Evolutionary conservation across 2,888 invertebrate genomes (phyloP), one percentile per base, ranked within the genome.

Genomic region (Leptothorax acervorum): DNA sequence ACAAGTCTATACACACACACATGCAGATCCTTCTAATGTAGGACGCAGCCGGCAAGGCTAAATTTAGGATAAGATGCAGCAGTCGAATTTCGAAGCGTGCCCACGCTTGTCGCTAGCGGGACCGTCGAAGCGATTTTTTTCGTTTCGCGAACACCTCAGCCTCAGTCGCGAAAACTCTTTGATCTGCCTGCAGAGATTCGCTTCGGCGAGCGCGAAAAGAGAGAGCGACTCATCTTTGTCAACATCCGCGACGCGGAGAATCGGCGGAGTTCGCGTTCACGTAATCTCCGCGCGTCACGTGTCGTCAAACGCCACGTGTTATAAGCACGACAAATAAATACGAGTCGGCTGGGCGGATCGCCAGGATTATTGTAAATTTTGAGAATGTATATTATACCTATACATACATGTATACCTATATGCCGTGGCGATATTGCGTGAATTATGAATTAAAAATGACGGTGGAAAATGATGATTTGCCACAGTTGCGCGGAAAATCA

Each of bases 21-120:
- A 79, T 78, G 86, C 82, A 74, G 88, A 88, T 88, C 89, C 75
- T 84, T 85, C 91, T 90, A 87, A 93, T 93, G 92, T 93, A 89
- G 93, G 91, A 70, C 93, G 89, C 88, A 89, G 88, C 85, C 91
- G 90, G 91, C 90, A 91, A 91, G 87, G 89, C 91, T 93, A 93
- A 93, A 92, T 92, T 93, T 93, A 93, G 92, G 91, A 88, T 89
- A 90, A 91, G 91, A 90, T 89, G 88, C 87, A 89, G 87, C 91
- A 91, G 91, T 92, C 90, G 90, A 91, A 89, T 88, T 85, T 85
- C 91, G 92, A 91, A 89, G 90, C 71, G 89, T 88, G 84, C 84
- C 85, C 85, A 89, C 86, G 90, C 90, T 83, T 71, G 90, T 86
- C 83, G 84, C 85, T 82, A 86, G 74, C 88, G 86, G 82, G 65